Evolutionary conservation across 2,888 invertebrate species (phyloP).

Genomic region (Parnassius mnemosyne): DNA sequence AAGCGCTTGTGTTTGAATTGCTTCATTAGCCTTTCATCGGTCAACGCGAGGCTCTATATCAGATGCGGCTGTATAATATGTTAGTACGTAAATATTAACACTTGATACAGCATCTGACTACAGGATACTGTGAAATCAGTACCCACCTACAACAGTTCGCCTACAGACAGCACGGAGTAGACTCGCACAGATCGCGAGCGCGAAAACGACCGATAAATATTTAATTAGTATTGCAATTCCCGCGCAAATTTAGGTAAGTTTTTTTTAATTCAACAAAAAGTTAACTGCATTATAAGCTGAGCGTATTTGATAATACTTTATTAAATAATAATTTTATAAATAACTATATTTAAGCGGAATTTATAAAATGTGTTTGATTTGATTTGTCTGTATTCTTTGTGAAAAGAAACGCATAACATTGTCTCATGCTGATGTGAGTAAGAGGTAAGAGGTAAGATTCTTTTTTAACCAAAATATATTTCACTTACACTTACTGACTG

Average conservation of each 20-base stretch:
- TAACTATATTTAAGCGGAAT: too few relatives aligned
- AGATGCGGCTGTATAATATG: neutral
- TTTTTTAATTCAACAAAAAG: neutral
- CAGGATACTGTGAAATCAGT: slow-evolving; percentile 13
- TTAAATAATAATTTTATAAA: neutral
- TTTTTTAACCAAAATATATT: too few relatives aligned
- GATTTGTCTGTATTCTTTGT: too few relatives aligned
- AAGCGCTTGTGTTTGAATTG: neutral
- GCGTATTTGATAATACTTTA: neutral
- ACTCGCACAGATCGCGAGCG: slow-evolving; percentile 4
- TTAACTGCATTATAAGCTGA: neutral
- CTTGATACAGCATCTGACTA: slow-evolving; percentile 1
- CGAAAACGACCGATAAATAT: neutral
- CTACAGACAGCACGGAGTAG: slow-evolving; percentile 3
- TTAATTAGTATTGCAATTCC: neutral
- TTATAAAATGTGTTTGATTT: too few relatives aligned
- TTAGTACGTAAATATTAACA: slow-evolving; percentile 1
- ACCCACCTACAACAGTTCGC: slow-evolving; percentile 11
- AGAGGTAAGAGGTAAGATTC: too few relatives aligned
- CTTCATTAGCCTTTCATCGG: neutral
- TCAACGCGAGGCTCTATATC: slow-evolving; percentile 1
- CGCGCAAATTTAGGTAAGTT: slow-evolving; percentile 1
- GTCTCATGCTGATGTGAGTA: too few relatives aligned
- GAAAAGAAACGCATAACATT: too few relatives aligned
- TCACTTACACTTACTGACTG: too few relatives aligned